Conservation (phyloP, 2,113 vertebrate species). For the Gopherus flavomarginatus region DNA sequence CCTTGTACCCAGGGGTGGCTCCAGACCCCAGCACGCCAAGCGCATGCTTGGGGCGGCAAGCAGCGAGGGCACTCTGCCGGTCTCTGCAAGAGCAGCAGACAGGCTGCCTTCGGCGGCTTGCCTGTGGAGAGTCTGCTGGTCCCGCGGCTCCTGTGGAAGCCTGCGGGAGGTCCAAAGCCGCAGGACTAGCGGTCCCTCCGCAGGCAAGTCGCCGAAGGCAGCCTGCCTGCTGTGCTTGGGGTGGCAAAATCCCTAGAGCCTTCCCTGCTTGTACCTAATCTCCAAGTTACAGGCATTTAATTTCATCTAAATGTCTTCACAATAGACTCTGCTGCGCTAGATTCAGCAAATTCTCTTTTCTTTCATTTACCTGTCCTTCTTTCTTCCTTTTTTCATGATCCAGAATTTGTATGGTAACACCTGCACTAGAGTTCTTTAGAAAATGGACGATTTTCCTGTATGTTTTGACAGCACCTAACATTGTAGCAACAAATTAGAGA, state of each 20-base stretch:
- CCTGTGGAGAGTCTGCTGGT: no score
- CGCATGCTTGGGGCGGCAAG: no score
- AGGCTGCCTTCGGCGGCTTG: no score
- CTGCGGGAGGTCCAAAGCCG: no score
- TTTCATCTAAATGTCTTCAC: not conserved
- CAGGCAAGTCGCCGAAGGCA: no score
- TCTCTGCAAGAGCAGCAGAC: no score
- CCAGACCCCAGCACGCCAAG: no score
- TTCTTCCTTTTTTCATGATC: not conserved
- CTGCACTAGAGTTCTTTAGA: not conserved
- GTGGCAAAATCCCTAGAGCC: no score
- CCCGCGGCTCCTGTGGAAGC: no score
- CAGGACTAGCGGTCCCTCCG: no score
- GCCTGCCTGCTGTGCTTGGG: no score
- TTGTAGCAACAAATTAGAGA: not conserved
- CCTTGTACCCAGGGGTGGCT: not conserved
- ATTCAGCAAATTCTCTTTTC: fast-evolving
- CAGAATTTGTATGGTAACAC: not conserved
- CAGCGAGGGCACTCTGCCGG: no score
- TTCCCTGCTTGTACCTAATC: not conserved
- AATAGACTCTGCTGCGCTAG: not conserved
- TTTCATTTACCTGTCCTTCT: not conserved
- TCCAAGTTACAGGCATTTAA: not conserved
- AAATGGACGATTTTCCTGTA: not conserved
- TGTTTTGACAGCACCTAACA: not conserved